Evolutionary conservation across 2,797 vertebrate species (phyloP).

Genomic region (Sarcophilus harrisii): DNA sequence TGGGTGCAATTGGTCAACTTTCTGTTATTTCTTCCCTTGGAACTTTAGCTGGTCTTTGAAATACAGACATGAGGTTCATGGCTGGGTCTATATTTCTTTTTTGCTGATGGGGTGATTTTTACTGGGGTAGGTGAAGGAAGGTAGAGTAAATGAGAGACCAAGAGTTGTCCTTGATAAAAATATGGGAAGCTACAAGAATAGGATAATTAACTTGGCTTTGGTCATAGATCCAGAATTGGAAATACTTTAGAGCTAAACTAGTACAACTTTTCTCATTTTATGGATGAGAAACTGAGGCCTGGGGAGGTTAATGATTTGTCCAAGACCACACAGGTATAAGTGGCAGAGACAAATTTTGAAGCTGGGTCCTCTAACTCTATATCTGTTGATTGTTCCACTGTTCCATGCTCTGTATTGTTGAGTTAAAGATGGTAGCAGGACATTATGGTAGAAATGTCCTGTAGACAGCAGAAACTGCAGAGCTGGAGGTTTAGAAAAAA

Average conservation of each 20-base stretch:
- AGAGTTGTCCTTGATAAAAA: background rate
- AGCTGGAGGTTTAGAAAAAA: background rate
- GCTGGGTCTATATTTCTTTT: background rate
- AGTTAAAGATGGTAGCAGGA: background rate
- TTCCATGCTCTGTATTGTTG: background rate
- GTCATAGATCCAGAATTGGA: background rate
- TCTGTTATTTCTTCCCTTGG: background rate
- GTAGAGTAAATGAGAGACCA: background rate
- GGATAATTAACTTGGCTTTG: background rate
- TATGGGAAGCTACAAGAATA: background rate
- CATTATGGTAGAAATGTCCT: background rate
- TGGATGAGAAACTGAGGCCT: background rate
- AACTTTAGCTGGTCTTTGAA: background rate
- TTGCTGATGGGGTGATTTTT: background rate
- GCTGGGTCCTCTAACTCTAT: background rate
- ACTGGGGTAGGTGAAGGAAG: background rate
- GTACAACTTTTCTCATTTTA: background rate
- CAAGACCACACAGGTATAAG: background rate
- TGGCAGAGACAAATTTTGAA: background rate
- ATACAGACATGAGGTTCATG: background rate
- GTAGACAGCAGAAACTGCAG: background rate
- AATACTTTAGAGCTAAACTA: background rate
- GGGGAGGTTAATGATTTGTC: background rate
- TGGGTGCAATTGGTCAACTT: background rate
- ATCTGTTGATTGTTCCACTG: background rate